Evolutionary conservation across 2,888 invertebrate species (phyloP).

Genomic region (Rhodophaea formosa): DNA sequence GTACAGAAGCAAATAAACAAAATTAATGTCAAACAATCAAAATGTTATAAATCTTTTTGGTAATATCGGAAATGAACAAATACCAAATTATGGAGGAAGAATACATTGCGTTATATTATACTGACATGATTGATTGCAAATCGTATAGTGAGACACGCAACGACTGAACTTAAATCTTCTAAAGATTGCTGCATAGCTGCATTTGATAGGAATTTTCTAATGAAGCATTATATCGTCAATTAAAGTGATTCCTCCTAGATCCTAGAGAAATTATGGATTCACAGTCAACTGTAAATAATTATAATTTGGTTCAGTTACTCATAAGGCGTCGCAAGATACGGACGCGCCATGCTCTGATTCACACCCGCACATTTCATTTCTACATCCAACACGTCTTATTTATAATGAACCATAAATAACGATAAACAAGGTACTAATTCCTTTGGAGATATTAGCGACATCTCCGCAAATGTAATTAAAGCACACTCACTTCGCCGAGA

Average conservation of each 20-base stretch:
- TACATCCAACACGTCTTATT: constrained; percentile 45
- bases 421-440: constrained; percentile 53
- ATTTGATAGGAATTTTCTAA: neutral
- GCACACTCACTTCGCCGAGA: constrained; percentile 54
- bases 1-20: too few relatives aligned
- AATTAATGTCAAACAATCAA: too few relatives aligned
- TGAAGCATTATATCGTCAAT: neutral
- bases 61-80: too few relatives aligned
- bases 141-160: neutral
- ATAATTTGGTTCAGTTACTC: constrained; percentile 72
- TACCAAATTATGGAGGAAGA: too few relatives aligned
- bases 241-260: constrained; percentile 23
- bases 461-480: constrained; percentile 61
- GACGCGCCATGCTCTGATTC: constrained; percentile 70
- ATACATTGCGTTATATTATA: neutral
- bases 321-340: constrained; percentile 55
- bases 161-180: neutral
- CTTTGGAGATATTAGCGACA: constrained; percentile 37
- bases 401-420: constrained; percentile 54
- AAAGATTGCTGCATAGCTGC: neutral
- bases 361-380: constrained; percentile 72
- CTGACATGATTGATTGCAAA: constrained; percentile 10
- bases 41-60: too few relatives aligned
- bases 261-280: constrained; percentile 46
- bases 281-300: constrained; percentile 63